Evolutionary conservation across 2,797 vertebrate genomes (phyloP), one percentile per base, ranked within the genome.

Genomic region (Mormyrops boulengeri): DNA sequence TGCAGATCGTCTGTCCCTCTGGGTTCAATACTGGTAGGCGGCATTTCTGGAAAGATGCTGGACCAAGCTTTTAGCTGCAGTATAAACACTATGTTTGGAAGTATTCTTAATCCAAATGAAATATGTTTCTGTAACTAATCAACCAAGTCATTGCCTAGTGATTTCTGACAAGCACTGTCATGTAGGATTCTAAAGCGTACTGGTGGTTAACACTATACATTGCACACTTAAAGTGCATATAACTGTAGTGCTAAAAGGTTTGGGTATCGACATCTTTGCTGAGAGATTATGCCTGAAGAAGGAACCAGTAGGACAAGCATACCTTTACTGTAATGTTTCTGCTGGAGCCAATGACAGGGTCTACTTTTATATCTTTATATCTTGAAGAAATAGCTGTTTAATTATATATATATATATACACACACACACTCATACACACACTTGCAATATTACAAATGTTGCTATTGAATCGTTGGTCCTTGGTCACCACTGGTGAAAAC

Each of bases 1-100:
- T 89, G 89, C 91, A 92, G 93, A 47, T 9, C 62, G 90, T 91
- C 90, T 88, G 86, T 89, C 94, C 89, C 91, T 90, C 91, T 93
- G 93, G 91, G 93, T 90, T 90, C 84, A 91, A 49, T 91, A 91
- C 88, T 93, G 91, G 92, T 92, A 85, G 22, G 69, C 17, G 89
- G 89, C 30, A 57, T 92, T 80, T 89, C 91, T 77, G 88, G 87
- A 90, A 87, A 62, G 89, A 90, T 91, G 90, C 73, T 89, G 17
- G 89, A 22, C 91, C 89, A 91, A 91, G 62, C 88, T 22, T 89
- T 88, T 85, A 88, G 89, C 90, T 93, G 90, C 73, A 84, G 66
- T 9, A 60, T 73, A 62, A 52, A 30, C 84, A 30, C 9, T 52
- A 22, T 85, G 84, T 30, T 85, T 50, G 49, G 44, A 85, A 34